Evolutionary conservation across 2,888 invertebrate genomes (phyloP), one percentile per base, ranked within the genome.

Genomic region (Drosophila tanythrix): DNA sequence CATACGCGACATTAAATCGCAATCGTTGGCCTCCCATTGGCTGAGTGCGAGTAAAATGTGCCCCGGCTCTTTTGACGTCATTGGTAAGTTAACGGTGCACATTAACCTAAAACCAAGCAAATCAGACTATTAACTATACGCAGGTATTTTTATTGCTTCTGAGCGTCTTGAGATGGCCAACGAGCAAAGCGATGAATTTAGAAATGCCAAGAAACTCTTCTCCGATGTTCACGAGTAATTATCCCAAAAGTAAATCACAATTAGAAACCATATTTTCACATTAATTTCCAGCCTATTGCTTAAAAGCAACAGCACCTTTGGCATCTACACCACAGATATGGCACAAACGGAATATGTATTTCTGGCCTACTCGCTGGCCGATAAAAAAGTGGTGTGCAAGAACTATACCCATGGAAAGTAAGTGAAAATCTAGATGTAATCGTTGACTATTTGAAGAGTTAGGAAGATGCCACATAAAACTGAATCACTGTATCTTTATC

Each of bases 11-110:
- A 85, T 92, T 25, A 88, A 92, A 65, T 77, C 90, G 13, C 91
- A 92, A 66, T 84, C 91, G 1, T 63, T 92, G 62, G 88, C 92
- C 4, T 84, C 97, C 90, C 97, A 98, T 94, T 97, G 97, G 48
- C 95, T 96, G 92, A 96, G 97, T 94, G 97, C 97, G 1, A 96
- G 96, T 3, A 95, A 97, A 93, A 98, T 98, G 98, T 94, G 98
- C 73, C 97, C 98, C 38, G 98, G 98, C 50, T 98, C 98, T 53
- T 95, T 98, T 94, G 95, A 95, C 93, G 96, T 98, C 56, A 94
- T 97, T 91, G 98, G 96, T 93, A 76, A 56, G 83, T 67, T 68
- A 29, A n/a, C 10, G 31, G 8, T 33, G 50, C 11, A 4, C 27
- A 8, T 38, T 18, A 27, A 29, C 60, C 13, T 15, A 21, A 18